Evolutionary conservation across 2,797 vertebrate species (phyloP).

Genomic region (Xyrichtys novacula): DNA sequence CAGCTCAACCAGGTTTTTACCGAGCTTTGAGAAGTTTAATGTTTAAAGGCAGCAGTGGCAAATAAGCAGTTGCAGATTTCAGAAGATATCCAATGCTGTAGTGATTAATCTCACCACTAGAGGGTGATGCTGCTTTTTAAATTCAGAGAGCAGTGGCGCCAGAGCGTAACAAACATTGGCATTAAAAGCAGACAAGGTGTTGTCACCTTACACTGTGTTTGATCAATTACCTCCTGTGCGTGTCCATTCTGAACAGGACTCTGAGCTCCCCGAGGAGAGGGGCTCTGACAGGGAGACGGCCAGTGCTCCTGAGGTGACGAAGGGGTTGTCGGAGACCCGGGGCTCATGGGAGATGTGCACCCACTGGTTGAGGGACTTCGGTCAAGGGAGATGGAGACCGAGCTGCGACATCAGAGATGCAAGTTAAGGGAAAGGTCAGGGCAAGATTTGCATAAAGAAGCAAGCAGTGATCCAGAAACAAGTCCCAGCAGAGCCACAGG

Average conservation of each 20-base stretch:
- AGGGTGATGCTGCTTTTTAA: constrained; percentile 30
- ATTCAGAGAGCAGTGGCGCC: not conserved
- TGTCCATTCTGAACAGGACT: constrained; percentile 74
- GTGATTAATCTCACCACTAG: constrained; percentile 30
- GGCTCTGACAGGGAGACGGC: constrained; percentile 61
- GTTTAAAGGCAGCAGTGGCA: not conserved
- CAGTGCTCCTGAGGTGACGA: constrained; percentile 55
- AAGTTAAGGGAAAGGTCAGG: constrained; percentile 11
- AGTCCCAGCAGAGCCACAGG: constrained; percentile 8
- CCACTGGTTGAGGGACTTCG: constrained; percentile 68
- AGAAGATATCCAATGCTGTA: not conserved
- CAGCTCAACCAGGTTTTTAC: too few relatives aligned
- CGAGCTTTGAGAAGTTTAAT: not conserved
- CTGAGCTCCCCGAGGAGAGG: constrained; percentile 40
- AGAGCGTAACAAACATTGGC: not conserved
- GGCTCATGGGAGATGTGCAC: constrained; percentile 73
- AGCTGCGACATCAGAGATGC: constrained; percentile 63
- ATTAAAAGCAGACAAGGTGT: constrained; percentile 29
- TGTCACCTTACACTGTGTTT: constrained; percentile 7
- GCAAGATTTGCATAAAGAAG: constrained; percentile 4
- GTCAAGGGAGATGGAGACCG: constrained; percentile 84
- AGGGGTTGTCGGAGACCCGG: constrained; percentile 52
- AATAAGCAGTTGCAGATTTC: not conserved
- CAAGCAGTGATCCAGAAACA: constrained; percentile 3
- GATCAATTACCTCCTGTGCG: constrained; percentile 60